Conservation (phyloP, 2,113 vertebrate species). For the Pavo muticus region DNA sequence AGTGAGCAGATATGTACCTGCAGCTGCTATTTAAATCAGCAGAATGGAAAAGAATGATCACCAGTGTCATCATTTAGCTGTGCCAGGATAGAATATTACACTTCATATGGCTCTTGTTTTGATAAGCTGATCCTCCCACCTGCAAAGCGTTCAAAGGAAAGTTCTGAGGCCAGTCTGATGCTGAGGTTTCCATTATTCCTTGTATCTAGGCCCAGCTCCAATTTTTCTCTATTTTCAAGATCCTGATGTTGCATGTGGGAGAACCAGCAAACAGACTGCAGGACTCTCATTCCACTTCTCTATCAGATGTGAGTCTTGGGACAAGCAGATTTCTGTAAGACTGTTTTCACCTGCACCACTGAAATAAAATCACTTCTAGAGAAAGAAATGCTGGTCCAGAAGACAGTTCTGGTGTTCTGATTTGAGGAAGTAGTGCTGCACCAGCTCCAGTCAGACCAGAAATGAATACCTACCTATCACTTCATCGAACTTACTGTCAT, state of each 20-base stretch:
- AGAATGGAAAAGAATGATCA: neutral
- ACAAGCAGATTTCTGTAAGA: neutral
- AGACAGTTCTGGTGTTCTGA: neutral
- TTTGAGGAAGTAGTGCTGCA: neutral
- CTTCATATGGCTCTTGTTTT: neutral
- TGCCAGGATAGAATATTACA: neutral
- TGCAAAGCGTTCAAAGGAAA: neutral
- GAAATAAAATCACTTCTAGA: neutral
- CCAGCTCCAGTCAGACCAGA: neutral
- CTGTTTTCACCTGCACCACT: neutral
- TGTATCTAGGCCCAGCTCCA: neutral
- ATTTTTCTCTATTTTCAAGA: neutral
- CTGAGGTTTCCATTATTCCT: neutral
- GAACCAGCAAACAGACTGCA: neutral
- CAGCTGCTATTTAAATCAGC: neutral
- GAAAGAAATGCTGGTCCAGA: neutral
- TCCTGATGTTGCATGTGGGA: neutral
- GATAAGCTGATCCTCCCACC: neutral
- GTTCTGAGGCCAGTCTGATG: fast-evolving
- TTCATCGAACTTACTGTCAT: neutral
- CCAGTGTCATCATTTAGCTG: neutral
- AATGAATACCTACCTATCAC: neutral
- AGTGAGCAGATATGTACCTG: neutral
- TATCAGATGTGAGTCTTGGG: neutral
- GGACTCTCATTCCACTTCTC: neutral